These are phyloP conservation scores for Cepaea hortensis DNA, from an alignment of 2,888 invertebrate species.

Conservation along the genomic window DNA sequence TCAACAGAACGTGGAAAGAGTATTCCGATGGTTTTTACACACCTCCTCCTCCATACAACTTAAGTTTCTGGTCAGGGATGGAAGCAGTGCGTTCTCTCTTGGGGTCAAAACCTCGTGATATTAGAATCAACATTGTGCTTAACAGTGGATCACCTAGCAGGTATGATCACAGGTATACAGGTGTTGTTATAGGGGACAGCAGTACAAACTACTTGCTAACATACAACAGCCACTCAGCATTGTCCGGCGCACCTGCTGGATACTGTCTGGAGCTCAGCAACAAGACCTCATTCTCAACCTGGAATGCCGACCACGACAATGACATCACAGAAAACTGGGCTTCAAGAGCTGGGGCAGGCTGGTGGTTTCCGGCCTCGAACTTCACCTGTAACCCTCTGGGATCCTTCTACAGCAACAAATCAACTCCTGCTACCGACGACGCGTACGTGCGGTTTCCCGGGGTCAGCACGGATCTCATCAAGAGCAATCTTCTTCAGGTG, in stretches of 20 bases:
- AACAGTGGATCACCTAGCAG: not conserved
- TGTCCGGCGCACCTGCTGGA: not conserved
- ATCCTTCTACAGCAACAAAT: not conserved
- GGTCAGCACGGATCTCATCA: not conserved
- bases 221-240: not conserved
- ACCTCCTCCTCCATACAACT: not conserved
- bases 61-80: not conserved
- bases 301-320: conserved; percentile 35
- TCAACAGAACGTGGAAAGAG: not conserved
- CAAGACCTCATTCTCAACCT: conserved; percentile 33
- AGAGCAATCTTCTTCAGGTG: not conserved
- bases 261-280: conserved; percentile 21
- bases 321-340: conserved; percentile 37
- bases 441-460: conserved; percentile 10
- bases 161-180: not conserved
- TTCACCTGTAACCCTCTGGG: conserved; percentile 24
- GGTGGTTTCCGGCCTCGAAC: conserved; percentile 17
- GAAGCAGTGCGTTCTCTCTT: not conserved
- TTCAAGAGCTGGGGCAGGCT: not conserved
- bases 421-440: not conserved
- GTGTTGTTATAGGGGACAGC: not conserved
- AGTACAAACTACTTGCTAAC: conserved; percentile 13
- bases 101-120: not conserved
- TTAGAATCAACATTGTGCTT: not conserved
- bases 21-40: not conserved